These are phyloP conservation scores for Pica pica DNA, from an alignment of 2,113 vertebrate genomes.

Conservation along the genomic window DNA sequence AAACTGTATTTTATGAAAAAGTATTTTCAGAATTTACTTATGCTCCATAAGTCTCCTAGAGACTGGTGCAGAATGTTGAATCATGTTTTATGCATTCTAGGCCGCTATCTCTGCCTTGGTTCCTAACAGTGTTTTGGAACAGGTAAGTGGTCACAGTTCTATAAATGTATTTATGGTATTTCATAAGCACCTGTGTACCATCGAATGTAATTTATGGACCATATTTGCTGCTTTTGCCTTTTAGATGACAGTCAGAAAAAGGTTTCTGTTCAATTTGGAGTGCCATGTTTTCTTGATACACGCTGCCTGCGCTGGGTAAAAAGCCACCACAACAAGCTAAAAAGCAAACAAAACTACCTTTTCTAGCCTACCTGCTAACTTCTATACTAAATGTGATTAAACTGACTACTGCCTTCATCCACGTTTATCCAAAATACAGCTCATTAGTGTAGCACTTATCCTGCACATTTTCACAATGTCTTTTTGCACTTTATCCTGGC, in stretches of 20 bases:
- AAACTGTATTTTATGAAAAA: background rate
- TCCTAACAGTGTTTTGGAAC: background rate
- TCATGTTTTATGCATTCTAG: background rate
- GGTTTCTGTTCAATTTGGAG: background rate
- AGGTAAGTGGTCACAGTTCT: background rate
- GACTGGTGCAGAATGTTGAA: background rate
- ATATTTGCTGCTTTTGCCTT: background rate
- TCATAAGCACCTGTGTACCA: background rate
- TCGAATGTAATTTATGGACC: background rate
- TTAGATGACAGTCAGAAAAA: background rate
- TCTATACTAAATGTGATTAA: background rate
- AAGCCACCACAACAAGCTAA: background rate
- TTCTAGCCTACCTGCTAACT: background rate
- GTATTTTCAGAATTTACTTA: background rate
- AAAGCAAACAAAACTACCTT: background rate
- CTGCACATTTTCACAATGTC: accelerated
- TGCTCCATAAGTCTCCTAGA: no score
- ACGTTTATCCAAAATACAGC: background rate
- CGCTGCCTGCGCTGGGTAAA: background rate
- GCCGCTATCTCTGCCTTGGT: background rate
- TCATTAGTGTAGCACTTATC: background rate
- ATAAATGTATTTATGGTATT: background rate
- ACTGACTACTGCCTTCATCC: background rate
- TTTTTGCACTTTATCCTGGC: background rate
- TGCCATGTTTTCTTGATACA: background rate